Conservation (phyloP, 2,113 vertebrate species). For the Acinonyx jubatus region DNA sequence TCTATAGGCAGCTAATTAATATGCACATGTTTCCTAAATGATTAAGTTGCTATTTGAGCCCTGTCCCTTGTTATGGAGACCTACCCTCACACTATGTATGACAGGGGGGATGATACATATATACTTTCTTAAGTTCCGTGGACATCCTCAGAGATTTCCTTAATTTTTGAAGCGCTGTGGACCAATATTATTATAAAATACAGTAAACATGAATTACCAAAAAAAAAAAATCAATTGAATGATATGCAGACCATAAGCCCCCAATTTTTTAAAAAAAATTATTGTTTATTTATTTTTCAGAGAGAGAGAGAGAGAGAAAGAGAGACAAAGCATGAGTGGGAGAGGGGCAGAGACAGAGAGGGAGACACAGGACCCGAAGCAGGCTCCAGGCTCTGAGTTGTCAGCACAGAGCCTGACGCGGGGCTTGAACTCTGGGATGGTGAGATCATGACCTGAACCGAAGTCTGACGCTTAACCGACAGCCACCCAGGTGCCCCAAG, state of each 20-base stretch:
- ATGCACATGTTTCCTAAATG: neutral
- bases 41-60: neutral
- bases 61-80: neutral
- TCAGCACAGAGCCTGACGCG: no score
- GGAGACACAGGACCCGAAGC: no score
- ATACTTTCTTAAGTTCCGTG: neutral
- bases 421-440: no score
- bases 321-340: no score
- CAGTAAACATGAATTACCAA: neutral
- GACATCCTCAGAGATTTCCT: neutral
- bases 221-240: neutral
- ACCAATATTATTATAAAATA: neutral
- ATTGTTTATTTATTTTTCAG: no score
- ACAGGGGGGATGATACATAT: rapidly evolving
- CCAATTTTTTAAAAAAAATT: neutral
- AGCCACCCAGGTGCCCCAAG: neutral
- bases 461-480: no score
- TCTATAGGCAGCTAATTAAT: neutral
- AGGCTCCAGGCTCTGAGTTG: no score
- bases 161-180: neutral
- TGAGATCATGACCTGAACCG: no score
- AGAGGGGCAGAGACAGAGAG: no score
- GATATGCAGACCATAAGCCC: neutral
- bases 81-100: neutral
- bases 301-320: no score